Conservation (phyloP, 1,140 invertebrate species). For the Penaeus chinensis region DNA sequence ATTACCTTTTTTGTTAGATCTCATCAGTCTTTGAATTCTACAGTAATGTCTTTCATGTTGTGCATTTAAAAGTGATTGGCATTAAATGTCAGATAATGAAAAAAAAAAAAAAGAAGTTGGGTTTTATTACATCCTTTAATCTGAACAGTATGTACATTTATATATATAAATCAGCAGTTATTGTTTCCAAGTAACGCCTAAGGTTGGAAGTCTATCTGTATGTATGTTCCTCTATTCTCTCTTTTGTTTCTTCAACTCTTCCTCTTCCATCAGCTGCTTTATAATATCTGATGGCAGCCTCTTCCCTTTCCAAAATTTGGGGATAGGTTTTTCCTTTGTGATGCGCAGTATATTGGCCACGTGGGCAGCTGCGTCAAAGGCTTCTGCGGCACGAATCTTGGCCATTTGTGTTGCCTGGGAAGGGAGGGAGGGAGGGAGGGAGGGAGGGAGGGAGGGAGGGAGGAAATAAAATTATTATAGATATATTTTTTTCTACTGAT, state of each 20-base stretch:
- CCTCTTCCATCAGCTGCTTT: constrained; percentile 68
- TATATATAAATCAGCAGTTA: too few species aligned
- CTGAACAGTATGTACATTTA: too few species aligned
- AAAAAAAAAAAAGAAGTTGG: too few species aligned
- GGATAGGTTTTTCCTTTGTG: constrained; percentile 75
- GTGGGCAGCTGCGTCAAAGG: constrained; percentile 81
- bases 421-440: not conserved
- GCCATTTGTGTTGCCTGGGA: constrained; percentile 73
- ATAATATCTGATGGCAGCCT: constrained; percentile 76
- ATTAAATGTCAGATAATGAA: constrained; percentile 37
- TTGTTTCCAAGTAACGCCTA: too few species aligned
- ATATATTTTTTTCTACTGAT: too few species aligned
- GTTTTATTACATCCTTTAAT: too few species aligned
- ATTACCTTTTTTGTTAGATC: constrained; percentile 8
- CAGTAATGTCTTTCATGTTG: constrained; percentile 30
- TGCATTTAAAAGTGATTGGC: constrained; percentile 36
- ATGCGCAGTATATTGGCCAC: constrained; percentile 75
- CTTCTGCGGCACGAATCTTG: constrained; percentile 78
- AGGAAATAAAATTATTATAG: too few species aligned
- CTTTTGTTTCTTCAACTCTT: constrained; percentile 23
- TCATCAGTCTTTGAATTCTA: constrained; percentile 3
- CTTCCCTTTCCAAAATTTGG: constrained; percentile 76
- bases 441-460: too few species aligned
- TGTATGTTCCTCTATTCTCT: not conserved
- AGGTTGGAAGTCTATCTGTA: not conserved